Base-by-base conservation (phyloP, 1,140 invertebrate genomes). In the Glomeris maerens region DNA sequence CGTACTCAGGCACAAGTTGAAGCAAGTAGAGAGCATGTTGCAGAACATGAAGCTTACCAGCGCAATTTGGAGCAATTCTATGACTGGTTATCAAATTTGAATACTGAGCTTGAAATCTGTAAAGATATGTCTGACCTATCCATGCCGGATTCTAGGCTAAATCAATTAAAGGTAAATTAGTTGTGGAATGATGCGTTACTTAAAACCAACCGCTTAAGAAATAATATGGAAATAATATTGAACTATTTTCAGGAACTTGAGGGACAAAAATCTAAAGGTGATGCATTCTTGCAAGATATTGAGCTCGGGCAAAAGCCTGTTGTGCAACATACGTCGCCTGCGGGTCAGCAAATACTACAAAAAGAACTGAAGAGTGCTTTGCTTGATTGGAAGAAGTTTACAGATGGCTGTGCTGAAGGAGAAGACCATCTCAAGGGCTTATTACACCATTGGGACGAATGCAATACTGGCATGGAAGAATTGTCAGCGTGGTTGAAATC, bases 401-500 rank as follows among this genome's bases (percentile, higher is more conserved):
- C 84, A 38, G 66, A 72, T n/a, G 69, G 80, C 54, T 88, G 85
- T 59, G 69, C 69, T 55, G 69, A 75, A 26, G 77, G 76, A 41
- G 70, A 79, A 59, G 49, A 56, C 57, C 29, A 74, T 68, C 69
- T 86, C 3, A 78, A 76, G 61, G 76, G 77, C 53, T 73, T 80
- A 28, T 79, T 79, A 57, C 77, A 76, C 50, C 77, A 83, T 60
- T 83, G 83, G 76, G 79, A 80, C 36, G 78, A 85, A 61, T 86
- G 87, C 53, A 81, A 88, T 61, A 75, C 77, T 22, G 72, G 79
- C 2, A 74, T 89, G 29, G 81, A 89, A 49, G 71, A 72, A 53
- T 67, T 94, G 1, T 81, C 81, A 57, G 70, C 73, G 40, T 96
- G 89, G 90, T 70, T 90, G 14, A 84, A 86, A 60, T 73, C 80